A percentile compares a stretch with the other conserved stretches of the same genome.
Conservation (phyloP, 2,888 invertebrate species). For the Pollenia angustigena region DNA sequence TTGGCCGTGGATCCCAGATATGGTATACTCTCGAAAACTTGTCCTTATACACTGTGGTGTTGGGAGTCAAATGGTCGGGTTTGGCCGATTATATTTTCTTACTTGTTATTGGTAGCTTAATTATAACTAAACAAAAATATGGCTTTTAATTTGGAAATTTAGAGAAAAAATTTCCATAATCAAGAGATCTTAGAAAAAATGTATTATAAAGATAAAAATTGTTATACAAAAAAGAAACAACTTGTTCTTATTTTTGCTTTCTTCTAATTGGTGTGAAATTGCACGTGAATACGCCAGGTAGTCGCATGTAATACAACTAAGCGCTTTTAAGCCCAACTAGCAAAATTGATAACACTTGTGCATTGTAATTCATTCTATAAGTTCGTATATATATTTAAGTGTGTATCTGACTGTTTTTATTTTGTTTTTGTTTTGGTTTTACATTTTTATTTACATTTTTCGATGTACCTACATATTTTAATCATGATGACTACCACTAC, state of each 20-base stretch:
- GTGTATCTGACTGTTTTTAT: conserved; percentile 9
- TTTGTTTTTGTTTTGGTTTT: conserved; percentile 41
- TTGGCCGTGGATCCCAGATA: no score
- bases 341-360: conserved; percentile 10
- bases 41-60: no score
- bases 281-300: background rate
- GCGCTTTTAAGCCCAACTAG: background rate
- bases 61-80: no score
- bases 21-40: no score
- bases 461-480: conserved; percentile 37
- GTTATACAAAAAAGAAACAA: no score
- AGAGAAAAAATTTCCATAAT: no score
- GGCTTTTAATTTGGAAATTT: no score
- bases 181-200: no score
- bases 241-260: background rate
- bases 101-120: no score
- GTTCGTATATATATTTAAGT: background rate
- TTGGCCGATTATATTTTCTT: no score
- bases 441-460: conserved; percentile 37
- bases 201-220: no score
- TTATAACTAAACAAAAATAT: no score
- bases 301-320: background rate
- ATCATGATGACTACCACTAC: conserved; percentile 45
- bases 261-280: background rate
- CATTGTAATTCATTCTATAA: background rate